A percentile compares a stretch with the other conserved stretches of the same genome.
These are phyloP conservation scores for Cotesia vestalis DNA, from an alignment of 1,140 invertebrate species.

Conservation along the genomic window DNA sequence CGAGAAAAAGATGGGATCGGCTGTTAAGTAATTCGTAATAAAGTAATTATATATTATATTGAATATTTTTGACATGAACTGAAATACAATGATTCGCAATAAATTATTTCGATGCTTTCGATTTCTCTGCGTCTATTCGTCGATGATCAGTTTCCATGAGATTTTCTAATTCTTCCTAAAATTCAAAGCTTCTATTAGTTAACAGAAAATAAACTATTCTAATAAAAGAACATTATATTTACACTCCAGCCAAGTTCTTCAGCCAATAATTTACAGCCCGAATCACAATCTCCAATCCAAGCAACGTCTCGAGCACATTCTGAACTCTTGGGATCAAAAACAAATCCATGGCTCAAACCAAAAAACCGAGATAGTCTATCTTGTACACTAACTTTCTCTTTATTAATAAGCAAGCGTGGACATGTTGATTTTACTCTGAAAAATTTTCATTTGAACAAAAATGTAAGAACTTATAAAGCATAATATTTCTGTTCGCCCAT, in stretches of 20 bases:
- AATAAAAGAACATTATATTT: slow-evolving; percentile 45
- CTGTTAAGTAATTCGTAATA: too few species aligned
- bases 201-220: neutral
- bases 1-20: too few species aligned
- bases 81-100: too few species aligned
- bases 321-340: slow-evolving; percentile 73
- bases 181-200: slow-evolving; percentile 24
- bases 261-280: slow-evolving; percentile 80
- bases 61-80: too few species aligned
- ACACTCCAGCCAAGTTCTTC: slow-evolving; percentile 86
- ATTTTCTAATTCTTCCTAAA: slow-evolving; percentile 71
- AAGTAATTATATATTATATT: too few species aligned
- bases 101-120: neutral
- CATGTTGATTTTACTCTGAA: slow-evolving; percentile 75
- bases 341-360: slow-evolving; percentile 70
- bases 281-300: slow-evolving; percentile 87
- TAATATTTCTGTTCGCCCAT: neutral
- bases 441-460: neutral
- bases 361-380: slow-evolving; percentile 67
- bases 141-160: slow-evolving; percentile 69
- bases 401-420: slow-evolving; percentile 86
- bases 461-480: too few species aligned
- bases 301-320: slow-evolving; percentile 80
- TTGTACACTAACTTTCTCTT: slow-evolving; percentile 76
- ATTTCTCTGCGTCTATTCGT: slow-evolving; percentile 58